These are phyloP conservation scores for Megalurothrips usitatus DNA, from an alignment of 2,888 invertebrate species.

Conservation along the genomic window DNA sequence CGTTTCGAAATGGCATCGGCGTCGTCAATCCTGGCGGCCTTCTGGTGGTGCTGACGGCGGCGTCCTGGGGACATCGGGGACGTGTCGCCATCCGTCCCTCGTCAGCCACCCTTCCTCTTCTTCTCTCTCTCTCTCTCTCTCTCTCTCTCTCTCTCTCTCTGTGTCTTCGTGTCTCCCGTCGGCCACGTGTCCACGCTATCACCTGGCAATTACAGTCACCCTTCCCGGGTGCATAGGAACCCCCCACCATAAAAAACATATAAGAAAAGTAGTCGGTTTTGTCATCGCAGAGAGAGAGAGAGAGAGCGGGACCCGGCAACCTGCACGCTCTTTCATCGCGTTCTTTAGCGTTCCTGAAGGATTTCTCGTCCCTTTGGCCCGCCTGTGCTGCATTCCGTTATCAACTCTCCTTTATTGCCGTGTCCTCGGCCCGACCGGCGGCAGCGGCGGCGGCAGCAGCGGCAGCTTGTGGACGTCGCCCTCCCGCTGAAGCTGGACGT, in stretches of 20 bases:
- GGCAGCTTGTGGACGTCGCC: background rate
- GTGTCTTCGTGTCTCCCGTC: background rate
- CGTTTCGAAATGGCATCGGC: background rate
- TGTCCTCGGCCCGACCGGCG: too few relatives aligned
- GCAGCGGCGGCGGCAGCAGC: too few relatives aligned
- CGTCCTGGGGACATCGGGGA: background rate
- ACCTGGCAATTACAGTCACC: background rate
- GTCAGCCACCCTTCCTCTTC: background rate
- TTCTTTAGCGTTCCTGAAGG: background rate
- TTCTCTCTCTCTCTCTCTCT: background rate
- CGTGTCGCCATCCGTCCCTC: background rate
- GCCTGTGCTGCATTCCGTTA: background rate
- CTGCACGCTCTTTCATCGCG: background rate
- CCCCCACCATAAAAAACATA: background rate
- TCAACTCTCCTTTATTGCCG: too few relatives aligned
- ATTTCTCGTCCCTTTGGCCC: background rate
- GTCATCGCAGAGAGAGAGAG: background rate
- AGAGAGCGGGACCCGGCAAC: too few relatives aligned
- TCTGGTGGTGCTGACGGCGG: background rate
- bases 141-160: slow-evolving; percentile 1
- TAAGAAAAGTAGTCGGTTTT: background rate
- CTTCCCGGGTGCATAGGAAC: background rate
- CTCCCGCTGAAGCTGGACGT: background rate
- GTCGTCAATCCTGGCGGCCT: background rate
- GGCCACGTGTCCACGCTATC: slow-evolving; percentile 2